Evolutionary conservation across 2,113 vertebrate species (phyloP), one percentile per base, ranked within the genome.

Genomic region (Patagioenas fasciata): DNA sequence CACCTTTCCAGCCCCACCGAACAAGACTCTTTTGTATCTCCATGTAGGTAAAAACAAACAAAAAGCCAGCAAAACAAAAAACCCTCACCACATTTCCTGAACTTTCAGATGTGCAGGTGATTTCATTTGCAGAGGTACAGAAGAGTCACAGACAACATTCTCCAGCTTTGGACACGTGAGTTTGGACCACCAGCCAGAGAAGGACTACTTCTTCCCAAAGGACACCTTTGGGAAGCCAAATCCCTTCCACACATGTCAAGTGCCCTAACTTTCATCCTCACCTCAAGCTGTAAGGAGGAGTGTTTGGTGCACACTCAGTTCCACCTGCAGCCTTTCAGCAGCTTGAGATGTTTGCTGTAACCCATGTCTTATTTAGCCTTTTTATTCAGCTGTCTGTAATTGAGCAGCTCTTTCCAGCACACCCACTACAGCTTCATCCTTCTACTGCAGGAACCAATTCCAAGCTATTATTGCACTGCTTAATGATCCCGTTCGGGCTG

Each of bases 401-500:
- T 16, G 89, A 94, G 84, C 94, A 72, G 73, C 85, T 85, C 89
- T 90, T 82, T 70, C 88, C 87, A 94, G 93, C 83, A 89, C 71
- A 85, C 54, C 79, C 85, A 54, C 95, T 72, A 71, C 84, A 96
- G 81, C 92, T 95, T 91, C 93, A 93, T 92, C 91, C 81, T 85
- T 34, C 60, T 51, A 67, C 72, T 56, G 75, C 81, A 85, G 89
- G 58, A 97, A 77, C 15, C 58, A 82, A 88, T 91, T 95, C 95
- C 93, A 94, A 29, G 91, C 93, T 92, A 95, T 96, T 95, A 96
- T 85, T 94, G 87, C 87, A 50, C 93, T 96, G 97, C 80, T 96
- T 97, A 97, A 97, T 97, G 97, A 96, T 79, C 96, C 97, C 4
- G 28, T 69, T 87, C 92, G 83, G 95, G 89, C 91, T 96, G 97